These are phyloP conservation scores for Nanorana parkeri DNA, from an alignment of 2,113 vertebrate genomes.

Conservation along the genomic window DNA sequence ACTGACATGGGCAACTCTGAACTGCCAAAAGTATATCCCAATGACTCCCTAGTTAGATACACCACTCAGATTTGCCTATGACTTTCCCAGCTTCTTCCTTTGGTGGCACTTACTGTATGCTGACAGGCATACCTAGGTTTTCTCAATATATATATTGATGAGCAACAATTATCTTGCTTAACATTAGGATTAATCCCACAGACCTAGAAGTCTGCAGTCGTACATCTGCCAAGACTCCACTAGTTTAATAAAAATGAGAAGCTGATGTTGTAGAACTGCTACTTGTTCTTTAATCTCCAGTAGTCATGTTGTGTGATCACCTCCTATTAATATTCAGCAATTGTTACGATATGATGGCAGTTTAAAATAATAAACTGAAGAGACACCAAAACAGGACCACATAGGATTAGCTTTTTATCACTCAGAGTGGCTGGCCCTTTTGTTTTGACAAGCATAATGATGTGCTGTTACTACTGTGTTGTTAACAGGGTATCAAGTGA, in stretches of 20 bases:
- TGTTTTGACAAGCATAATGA: slow-evolving; percentile 33
- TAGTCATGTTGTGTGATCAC: background rate
- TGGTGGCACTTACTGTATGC: no score
- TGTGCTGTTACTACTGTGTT: slow-evolving; percentile 28
- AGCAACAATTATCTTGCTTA: no score
- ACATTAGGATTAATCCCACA: no score
- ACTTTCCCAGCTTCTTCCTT: no score
- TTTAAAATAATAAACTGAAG: slow-evolving; percentile 22
- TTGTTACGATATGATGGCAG: slow-evolving; percentile 2
- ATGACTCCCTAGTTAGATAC: no score
- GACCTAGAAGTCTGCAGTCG: background rate
- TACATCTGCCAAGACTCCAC: background rate
- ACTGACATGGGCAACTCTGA: no score
- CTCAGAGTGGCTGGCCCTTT: background rate
- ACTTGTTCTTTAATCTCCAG: background rate
- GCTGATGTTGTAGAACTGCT: background rate
- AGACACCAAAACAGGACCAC: background rate
- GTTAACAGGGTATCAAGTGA: slow-evolving; percentile 43
- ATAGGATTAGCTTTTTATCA: slow-evolving; percentile 5
- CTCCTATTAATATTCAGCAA: background rate
- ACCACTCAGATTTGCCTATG: no score
- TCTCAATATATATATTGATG: no score
- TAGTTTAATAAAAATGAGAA: background rate
- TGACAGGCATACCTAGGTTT: no score
- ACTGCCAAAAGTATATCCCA: no score